Evolutionary conservation across 2,113 vertebrate species (phyloP), one percentile per base, ranked within the genome.

Genomic region (Sinocyclocheilus grahami): DNA sequence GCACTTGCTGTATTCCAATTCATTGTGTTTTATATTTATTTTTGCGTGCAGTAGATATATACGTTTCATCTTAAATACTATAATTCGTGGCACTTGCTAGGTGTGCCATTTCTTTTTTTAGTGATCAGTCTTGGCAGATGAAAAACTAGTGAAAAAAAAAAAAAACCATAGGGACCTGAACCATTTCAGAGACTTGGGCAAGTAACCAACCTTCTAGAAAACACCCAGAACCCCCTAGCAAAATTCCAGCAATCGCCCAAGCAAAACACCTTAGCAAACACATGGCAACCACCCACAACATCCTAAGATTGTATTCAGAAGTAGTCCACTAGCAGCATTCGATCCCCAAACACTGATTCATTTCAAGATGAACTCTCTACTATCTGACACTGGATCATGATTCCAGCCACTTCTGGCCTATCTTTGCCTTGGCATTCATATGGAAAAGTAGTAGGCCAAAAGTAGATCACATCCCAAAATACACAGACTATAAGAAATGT

Each of bases 61-160:
- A 67, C 1, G 42, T 48, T 27, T 76, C 1, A 76, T 48, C 42
- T 76, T 8, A 76, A 76, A 76, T 24, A 76, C 42, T 76, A 51
- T 27, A 76, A 76, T 76, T 27, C 27, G 42, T 76, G 69, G 37
- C 4, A 1, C n/a, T 76, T 48, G 42, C 42, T 48, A 51, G 72
- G n/a, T 51, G n/a, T 48, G 42, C n/a, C n/a, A 75, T 75, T 24
- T 7, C 27, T 48, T 24, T 48, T 74, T 74, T 42, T n/a, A 74
- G 72, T 42, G 10, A 27, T 76, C 22, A 76, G 42, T 51, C n/a
- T 14, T 76, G n/a, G 42, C 42, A 76, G 42, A 76, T 46, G 13
- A 48, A 75, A 75, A 75, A 22, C 22, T 74, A 11, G 39, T 75
- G 5, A 3, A 76, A 76, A 75, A 46, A 75, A 46, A 75, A 75